A percentile compares a stretch with the other conserved stretches of the same genome.
These are phyloP conservation scores for Actinemys pallida DNA, from an alignment of 2,113 vertebrate genomes.

Conservation along the genomic window DNA sequence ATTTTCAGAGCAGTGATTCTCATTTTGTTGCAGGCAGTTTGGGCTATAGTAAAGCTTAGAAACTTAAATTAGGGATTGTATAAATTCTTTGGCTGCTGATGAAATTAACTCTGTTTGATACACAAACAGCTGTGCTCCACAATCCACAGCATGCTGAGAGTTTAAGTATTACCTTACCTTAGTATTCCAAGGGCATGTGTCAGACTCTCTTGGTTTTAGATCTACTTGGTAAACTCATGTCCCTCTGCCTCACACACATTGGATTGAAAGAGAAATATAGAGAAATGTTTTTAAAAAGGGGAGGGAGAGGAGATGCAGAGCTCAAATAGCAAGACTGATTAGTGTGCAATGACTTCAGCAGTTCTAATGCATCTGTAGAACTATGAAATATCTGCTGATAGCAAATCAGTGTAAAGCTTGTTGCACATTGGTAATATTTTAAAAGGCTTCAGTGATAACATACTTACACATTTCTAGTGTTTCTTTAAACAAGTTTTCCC, in stretches of 20 bases:
- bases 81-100: slow-evolving; percentile 53
- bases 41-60: slow-evolving; percentile 58
- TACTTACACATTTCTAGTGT: background rate
- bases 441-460: slow-evolving; percentile 46
- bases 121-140: background rate
- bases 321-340: slow-evolving; percentile 29
- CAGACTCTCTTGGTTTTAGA: background rate
- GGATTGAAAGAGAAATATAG: slow-evolving; percentile 33
- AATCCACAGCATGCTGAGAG: slow-evolving; percentile 26
- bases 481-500: slow-evolving; percentile 21
- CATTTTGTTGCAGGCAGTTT: slow-evolving; percentile 24
- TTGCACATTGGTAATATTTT: slow-evolving; percentile 50
- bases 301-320: slow-evolving; percentile 35
- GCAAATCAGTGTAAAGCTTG: slow-evolving; percentile 9
- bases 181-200: slow-evolving; percentile 29
- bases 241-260: background rate
- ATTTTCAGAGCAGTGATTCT: slow-evolving; percentile 52
- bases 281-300: background rate
- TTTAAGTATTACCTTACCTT: slow-evolving; percentile 47
- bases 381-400: slow-evolving; percentile 46
- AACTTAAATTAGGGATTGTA: slow-evolving; percentile 57
- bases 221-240: background rate
- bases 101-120: slow-evolving; percentile 41
- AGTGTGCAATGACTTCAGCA: slow-evolving; percentile 51
- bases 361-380: slow-evolving; percentile 15